phyloP scores from a whole-genome alignment of 2,797 vertebrate species.

The Oreortyx pictus region DNA sequence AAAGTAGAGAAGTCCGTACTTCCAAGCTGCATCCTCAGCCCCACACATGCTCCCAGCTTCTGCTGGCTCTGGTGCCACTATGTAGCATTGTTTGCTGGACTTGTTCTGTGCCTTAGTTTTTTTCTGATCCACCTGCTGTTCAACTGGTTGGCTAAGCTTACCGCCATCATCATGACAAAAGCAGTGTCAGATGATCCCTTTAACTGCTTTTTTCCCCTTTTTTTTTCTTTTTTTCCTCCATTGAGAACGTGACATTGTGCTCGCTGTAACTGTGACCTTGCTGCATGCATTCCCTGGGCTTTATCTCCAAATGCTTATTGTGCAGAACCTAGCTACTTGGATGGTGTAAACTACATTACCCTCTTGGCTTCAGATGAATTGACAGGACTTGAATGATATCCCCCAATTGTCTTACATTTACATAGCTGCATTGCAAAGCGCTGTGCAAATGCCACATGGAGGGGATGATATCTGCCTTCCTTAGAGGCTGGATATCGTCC shows the following conservation, averaged over 20 bases:
- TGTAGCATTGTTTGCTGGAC: not conserved
- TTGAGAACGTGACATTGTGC: not conserved
- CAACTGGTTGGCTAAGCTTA: not conserved
- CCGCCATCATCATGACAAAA: not conserved
- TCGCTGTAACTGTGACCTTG: not conserved
- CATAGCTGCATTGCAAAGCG: constrained; percentile 26
- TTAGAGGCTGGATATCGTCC: not conserved
- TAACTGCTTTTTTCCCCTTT: not conserved
- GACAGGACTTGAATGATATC: not conserved
- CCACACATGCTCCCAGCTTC: not conserved
- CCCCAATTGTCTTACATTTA: constrained; percentile 21
- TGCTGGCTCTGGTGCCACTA: not conserved
- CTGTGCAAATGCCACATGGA: not conserved
- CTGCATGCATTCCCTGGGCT: not conserved
- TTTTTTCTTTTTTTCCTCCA: not conserved
- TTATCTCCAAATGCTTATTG: constrained; percentile 10
- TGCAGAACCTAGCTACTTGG: not conserved
- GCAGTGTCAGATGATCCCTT: not conserved
- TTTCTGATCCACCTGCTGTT: constrained; percentile 24
- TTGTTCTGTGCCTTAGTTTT: constrained; percentile 26
- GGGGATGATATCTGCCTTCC: not conserved
- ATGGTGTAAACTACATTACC: not conserved
- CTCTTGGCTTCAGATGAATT: not conserved
- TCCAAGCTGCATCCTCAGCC: not conserved
- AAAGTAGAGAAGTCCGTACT: not conserved